These are phyloP conservation scores for Yoshiicerus persimilis DNA, from an alignment of 1,140 invertebrate species.

Conservation along the genomic window DNA sequence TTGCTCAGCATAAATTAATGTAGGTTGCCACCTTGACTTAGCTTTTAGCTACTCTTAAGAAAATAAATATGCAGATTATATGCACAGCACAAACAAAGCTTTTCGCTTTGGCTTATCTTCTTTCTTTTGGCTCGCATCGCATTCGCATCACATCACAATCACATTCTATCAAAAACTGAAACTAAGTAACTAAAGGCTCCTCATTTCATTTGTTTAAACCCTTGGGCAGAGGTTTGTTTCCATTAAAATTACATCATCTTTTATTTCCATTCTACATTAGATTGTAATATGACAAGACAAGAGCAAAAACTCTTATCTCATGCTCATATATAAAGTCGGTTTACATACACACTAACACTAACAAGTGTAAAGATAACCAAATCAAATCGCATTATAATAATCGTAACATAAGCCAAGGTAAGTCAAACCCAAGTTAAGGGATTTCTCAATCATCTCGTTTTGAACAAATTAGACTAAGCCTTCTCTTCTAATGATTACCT, in stretches of 20 bases:
- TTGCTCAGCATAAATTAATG: background rate
- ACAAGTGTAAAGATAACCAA: background rate
- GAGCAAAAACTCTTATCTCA: background rate
- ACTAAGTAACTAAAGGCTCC: background rate
- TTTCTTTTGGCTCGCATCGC: background rate
- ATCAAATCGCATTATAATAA: background rate
- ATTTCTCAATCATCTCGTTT: background rate
- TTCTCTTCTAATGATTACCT: background rate
- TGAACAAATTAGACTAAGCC: background rate
- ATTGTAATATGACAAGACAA: background rate
- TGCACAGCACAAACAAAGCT: background rate
- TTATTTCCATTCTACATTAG: background rate
- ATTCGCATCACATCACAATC: background rate
- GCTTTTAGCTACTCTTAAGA: background rate
- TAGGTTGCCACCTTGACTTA: constrained; percentile 12
- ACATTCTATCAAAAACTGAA: background rate
- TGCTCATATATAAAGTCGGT: too few relatives aligned
- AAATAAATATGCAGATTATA: background rate
- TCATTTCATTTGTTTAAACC: background rate
- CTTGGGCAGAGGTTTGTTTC: background rate
- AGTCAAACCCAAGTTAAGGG: background rate
- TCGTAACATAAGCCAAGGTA: background rate
- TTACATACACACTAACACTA: background rate
- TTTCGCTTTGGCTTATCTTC: background rate
- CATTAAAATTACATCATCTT: constrained; percentile 1